Base-by-base conservation (phyloP, 1,140 invertebrate genomes). In the Augochlora pura region DNA sequence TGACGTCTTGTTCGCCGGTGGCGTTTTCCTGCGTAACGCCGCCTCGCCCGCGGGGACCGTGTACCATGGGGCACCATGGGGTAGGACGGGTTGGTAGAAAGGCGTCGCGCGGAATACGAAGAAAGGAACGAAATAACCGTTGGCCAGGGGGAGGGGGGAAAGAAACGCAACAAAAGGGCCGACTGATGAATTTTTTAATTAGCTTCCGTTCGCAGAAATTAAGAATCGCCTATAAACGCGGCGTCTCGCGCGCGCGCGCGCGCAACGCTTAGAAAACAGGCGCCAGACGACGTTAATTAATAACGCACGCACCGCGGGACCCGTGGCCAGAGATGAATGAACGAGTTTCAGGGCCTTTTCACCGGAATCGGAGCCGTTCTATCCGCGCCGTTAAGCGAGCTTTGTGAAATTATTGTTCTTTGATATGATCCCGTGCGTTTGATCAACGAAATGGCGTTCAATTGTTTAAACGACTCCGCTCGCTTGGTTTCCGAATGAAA, bases 181-280 rank as follows among this genome's bases (percentile, higher is more conserved):
- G 65, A 42, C 62, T 80, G 78, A 84, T 84, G 76, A 84, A 84
- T 84, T 80, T 57, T 83, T 73, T 83, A 84, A 84, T 83, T 84
- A 75, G 68, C 65, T 57, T 25, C 75, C 39, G 25, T 69, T 83
- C 27, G 67, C 62, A 73, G 23, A 69, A 73, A 64, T 69, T 18
- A 64, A 49, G 64, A 82, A 82, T 68, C 57, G 74, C 39, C 38
- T 66, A 16, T 63, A 21, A 1, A 32, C 32, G 32, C 32, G 32
- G 32, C 32, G 32, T 32, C 1, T 1, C 32, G 32, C 32, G 32
- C n/a, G n/a, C n/a, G n/a, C n/a, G n/a, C n/a, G n/a, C n/a, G 7
- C 1, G 7, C 5, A 7, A 2, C 25, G 32, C 7, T 57, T 57
- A 23, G 32, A 39, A 38, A 18, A 23, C 10, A 32, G 2, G 10